Base-by-base conservation (phyloP, 2,113 vertebrate genomes). In the Anthoscopus minutus region DNA sequence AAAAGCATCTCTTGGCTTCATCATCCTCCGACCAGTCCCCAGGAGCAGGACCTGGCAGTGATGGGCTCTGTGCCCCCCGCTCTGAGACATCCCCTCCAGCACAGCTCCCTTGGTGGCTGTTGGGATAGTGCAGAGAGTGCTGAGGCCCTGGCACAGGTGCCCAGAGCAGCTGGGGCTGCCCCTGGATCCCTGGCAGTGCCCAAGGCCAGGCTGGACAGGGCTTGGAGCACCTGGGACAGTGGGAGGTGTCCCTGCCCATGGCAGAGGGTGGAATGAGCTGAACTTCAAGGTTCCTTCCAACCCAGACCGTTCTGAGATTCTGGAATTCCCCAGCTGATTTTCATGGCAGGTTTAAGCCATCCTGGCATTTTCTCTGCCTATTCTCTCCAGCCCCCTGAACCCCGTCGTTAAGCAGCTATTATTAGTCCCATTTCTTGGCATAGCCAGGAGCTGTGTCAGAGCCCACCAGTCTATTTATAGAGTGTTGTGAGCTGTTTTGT, bases 391-490 rank as follows among this genome's bases (percentile, higher is more conserved):
- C 51, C 74, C 74, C 84, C 58, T 33, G 51, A 88, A 77, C 74
- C 38, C 37, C 1, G 0, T 70, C 0, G 0, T 79, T 40, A 15
- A 66, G 54, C 82, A 83, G 86, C 82, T 96, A 93, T 95, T 86
- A 79, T 86, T 92, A 96, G 79, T 25, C 33, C 42, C 38, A 14
- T 65, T 85, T 30, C 88, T 93, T 94, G 79, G 92, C 82, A 38
- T 20, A 66, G 54, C 33, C 65, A 62, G 72, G 84, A 89, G 86
- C 56, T 91, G 86, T 94, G 88, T 85, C 78, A 88, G 88, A 96
- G 64, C 93, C 92, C 92, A 95, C 92, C 86, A 13, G 21, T 11
- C 90, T 96, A 96, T 95, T 86, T 93, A 86, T 92, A 78, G 90
- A 82, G 84, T 23, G 51, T 60, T 10, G 5, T 40, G 92, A 86